phyloP scores from a whole-genome alignment of 2,888 invertebrate species.

The Leptinotarsa rubiginosa region DNA sequence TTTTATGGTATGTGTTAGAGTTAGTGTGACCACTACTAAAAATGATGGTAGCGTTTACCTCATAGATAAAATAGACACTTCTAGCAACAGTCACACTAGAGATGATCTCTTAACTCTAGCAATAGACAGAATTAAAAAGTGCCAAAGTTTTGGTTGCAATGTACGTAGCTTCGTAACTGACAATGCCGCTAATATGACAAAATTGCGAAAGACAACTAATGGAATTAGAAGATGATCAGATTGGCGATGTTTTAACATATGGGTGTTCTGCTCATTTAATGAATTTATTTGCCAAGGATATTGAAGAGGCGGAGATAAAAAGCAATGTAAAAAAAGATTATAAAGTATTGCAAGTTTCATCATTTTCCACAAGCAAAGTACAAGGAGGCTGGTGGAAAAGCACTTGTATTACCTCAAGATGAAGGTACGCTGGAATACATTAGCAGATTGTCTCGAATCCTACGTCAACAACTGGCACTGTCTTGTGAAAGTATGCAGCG shows the following conservation, averaged over 20 bases:
- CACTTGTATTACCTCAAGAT: no score
- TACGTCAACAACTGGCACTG: no score
- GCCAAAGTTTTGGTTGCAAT: not conserved
- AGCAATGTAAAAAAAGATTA: not conserved
- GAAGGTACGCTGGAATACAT: no score
- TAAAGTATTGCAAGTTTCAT: no score
- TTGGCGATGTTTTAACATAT: not conserved
- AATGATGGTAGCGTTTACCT: conserved; percentile 25
- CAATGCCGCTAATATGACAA: conserved; percentile 22
- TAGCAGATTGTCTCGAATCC: no score
- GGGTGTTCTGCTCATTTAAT: not conserved
- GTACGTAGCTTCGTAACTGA: not conserved
- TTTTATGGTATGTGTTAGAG: no score
- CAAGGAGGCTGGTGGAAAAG: no score
- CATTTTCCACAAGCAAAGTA: no score
- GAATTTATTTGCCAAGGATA: not conserved
- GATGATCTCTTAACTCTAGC: conserved; percentile 40
- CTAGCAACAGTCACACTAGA: conserved; percentile 36
- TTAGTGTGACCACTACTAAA: conserved; percentile 19
- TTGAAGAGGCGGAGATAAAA: not conserved
- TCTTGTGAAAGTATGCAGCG: no score
- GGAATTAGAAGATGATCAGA: no score
- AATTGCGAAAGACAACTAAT: not conserved
- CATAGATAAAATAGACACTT: conserved; percentile 39
- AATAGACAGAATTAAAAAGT: conserved; percentile 25